A percentile compares a stretch with the other conserved stretches of the same genome.
Evolutionary conservation across 2,113 vertebrate species (phyloP).

Genomic region (Numenius arquata): DNA sequence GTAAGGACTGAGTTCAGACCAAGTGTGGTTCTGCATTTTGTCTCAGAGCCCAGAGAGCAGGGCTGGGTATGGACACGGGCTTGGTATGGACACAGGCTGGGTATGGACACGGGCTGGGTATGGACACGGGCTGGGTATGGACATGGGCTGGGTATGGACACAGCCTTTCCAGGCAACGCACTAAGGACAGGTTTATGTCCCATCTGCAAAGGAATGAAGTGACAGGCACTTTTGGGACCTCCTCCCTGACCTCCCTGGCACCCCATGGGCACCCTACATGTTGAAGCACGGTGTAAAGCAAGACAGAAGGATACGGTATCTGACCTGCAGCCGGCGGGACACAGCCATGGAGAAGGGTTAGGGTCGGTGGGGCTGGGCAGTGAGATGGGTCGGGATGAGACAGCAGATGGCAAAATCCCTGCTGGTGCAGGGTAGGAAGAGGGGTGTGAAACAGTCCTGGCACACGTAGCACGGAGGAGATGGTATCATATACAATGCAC

Average conservation of each 20-base stretch:
- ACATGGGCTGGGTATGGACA: background rate
- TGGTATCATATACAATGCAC: background rate
- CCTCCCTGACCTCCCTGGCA: background rate
- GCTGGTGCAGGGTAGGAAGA: background rate
- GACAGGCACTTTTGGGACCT: background rate
- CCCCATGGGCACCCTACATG: background rate
- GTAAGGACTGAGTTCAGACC: too few species aligned
- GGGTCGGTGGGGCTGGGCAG: background rate
- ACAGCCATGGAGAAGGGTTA: fast-evolving
- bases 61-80: background rate
- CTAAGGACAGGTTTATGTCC: background rate
- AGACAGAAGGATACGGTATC: fast-evolving
- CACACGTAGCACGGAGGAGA: background rate
- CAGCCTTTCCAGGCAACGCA: background rate
- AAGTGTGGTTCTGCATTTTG: background rate
- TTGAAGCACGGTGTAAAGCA: fast-evolving
- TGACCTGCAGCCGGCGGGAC: background rate
- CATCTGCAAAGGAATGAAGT: background rate
- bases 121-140: background rate
- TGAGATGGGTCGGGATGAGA: background rate
- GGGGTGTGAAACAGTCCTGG: constrained; percentile 17
- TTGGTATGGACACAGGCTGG: too few species aligned
- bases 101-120: too few species aligned
- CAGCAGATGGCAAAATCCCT: background rate
- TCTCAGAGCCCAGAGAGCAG: background rate